Evolutionary conservation across 2,888 invertebrate species (phyloP), one percentile per base, ranked within the genome.

Genomic region (Hymenopus coronatus): DNA sequence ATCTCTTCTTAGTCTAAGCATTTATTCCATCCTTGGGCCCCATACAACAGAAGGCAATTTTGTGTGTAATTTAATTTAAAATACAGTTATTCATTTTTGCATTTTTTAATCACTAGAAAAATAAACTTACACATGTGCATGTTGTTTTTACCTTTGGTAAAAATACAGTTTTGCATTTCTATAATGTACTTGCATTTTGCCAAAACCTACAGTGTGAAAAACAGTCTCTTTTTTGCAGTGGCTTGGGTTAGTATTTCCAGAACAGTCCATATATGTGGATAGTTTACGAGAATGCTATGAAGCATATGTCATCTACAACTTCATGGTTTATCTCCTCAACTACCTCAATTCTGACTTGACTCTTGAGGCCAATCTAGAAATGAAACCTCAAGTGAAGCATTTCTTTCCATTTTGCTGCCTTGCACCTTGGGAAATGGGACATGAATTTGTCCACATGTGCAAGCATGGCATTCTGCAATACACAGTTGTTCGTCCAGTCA

Each of bases 231-330:
- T 87, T 89, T 93, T 93, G 83, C 93, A 96, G 96, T 98, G 98
- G 98, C 94, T 98, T 91, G 98, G 98, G 3, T 94, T 99, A 90
- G 94, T 97, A 88, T 98, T 97, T 93, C 98, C 98, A 0, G 95
- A 96, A 91, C 96, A 97, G 91, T 97, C 98, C 83, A 98, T 99
- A 91, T 99, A 98, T 93, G 96, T 98, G 92, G 98, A 99, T 93
- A 98, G 98, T 91, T 93, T 98, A 88, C 95, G 99, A 93, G 99
- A 99, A 94, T 99, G 98, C 93, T 99, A 99, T 92, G 99, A 99
- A 94, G 99, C 98, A 0, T 99, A 98, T 94, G 99, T 99, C 3
- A 99, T 99, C 92, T 99, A 99, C 93, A 99, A 98, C 94, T 99
- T 99, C 92, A 98, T 99, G 98, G 97, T 97, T 92, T 99, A 97